Evolutionary conservation across 2,888 invertebrate species (phyloP).

Genomic region (Agrotis ipsilon): DNA sequence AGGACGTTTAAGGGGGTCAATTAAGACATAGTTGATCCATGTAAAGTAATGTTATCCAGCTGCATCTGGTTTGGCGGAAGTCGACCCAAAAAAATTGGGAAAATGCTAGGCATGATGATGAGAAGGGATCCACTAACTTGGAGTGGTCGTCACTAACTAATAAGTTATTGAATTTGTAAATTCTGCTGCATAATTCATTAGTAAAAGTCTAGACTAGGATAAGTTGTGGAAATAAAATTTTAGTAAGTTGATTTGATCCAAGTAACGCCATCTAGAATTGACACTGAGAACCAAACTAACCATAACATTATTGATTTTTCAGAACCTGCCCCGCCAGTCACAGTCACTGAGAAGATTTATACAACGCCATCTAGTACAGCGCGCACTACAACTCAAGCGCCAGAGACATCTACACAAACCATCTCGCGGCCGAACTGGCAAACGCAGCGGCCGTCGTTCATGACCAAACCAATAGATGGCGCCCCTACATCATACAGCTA

Average conservation of each 20-base stretch:
- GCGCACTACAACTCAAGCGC: constrained; percentile 71
- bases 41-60: too few relatives aligned
- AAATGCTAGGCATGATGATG: too few relatives aligned
- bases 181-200: too few relatives aligned
- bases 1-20: too few relatives aligned
- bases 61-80: too few relatives aligned
- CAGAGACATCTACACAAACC: constrained; percentile 80
- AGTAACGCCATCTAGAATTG: constrained; percentile 29
- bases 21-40: too few relatives aligned
- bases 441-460: constrained; percentile 88
- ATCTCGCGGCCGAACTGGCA: constrained; percentile 81
- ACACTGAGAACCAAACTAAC: neutral
- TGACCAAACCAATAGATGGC: constrained; percentile 90
- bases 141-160: too few relatives aligned
- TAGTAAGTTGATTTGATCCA: neutral
- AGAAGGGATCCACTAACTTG: too few relatives aligned
- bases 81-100: too few relatives aligned
- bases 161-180: too few relatives aligned
- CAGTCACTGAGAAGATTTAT: constrained; percentile 82
- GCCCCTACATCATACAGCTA: constrained; percentile 84
- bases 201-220: too few relatives aligned
- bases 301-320: constrained; percentile 65
- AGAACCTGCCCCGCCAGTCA: constrained; percentile 79
- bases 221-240: too few relatives aligned
- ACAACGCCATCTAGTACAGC: constrained; percentile 83